Percentiles rank a stretch among this genome's conserved stretches.
Evolutionary conservation across 2,797 vertebrate genomes (phyloP).

Genomic region (Chrysolophus pictus): DNA sequence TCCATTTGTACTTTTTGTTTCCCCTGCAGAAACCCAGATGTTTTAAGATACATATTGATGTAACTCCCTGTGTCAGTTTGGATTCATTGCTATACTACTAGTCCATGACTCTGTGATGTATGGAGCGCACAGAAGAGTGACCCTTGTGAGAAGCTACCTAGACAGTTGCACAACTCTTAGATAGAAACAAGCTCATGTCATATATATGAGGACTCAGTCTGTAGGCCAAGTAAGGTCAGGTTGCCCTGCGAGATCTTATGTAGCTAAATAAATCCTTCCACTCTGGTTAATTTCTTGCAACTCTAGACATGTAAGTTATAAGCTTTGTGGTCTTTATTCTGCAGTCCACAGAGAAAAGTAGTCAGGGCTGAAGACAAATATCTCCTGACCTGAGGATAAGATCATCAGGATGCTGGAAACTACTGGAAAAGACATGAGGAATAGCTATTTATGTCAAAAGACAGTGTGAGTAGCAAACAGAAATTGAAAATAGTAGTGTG

Average conservation of each 20-base stretch:
- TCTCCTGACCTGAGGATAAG: background rate
- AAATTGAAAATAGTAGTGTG: background rate
- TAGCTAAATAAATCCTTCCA: background rate
- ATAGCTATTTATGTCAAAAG: background rate
- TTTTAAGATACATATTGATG: background rate
- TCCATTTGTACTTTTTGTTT: background rate
- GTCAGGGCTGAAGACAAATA: background rate
- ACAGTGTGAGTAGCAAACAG: background rate
- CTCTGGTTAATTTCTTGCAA: background rate
- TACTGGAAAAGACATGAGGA: background rate
- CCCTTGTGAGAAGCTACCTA: background rate
- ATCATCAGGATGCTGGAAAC: background rate
- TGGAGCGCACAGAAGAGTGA: rapidly evolving
- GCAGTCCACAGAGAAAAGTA: background rate
- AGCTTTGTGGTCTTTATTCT: background rate
- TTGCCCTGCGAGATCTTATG: rapidly evolving
- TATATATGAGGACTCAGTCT: background rate
- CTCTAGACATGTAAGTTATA: background rate
- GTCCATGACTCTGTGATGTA: background rate
- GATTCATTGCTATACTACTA: background rate
- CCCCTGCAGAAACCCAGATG: background rate
- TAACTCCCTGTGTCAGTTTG: background rate
- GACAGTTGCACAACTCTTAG: background rate
- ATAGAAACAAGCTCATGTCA: background rate
- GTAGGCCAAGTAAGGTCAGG: background rate